Conservation (phyloP, 2,797 vertebrate species). For the Benthosema pterotum region DNA sequence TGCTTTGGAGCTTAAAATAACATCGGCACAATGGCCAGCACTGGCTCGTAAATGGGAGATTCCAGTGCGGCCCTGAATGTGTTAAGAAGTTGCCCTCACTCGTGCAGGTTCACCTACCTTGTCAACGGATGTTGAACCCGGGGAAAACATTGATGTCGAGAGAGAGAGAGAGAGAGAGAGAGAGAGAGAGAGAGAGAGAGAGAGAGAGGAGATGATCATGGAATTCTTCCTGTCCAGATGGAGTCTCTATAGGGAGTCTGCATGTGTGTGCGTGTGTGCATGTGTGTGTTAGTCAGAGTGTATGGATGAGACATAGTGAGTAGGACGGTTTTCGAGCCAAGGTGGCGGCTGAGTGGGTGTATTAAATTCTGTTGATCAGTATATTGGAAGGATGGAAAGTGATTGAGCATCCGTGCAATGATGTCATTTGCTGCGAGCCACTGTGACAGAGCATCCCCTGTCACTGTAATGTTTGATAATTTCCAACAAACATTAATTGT, state of each 20-base stretch:
- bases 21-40: too few relatives aligned
- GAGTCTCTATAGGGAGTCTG: conserved; percentile 61
- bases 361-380: conserved; percentile 51
- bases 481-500: too few relatives aligned
- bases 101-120: too few relatives aligned
- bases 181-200: conserved; percentile 56
- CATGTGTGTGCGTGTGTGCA: conserved; percentile 12
- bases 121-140: too few relatives aligned
- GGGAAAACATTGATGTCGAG: conserved; percentile 7
- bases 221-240: conserved; percentile 74
- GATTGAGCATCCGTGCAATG: conserved; percentile 14
- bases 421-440: not conserved
- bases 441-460: too few relatives aligned
- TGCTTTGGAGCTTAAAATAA: too few relatives aligned
- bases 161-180: conserved; percentile 24
- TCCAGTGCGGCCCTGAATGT: too few relatives aligned
- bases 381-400: conserved; percentile 42
- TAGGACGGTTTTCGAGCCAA: conserved; percentile 28
- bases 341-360: conserved; percentile 59
- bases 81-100: too few relatives aligned
- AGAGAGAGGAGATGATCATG: conserved; percentile 41
- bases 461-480: too few relatives aligned
- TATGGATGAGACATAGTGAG: conserved; percentile 10
- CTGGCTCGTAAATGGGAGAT: too few relatives aligned
- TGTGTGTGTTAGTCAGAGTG: conserved; percentile 21